Evolutionary conservation across 2,797 vertebrate genomes (phyloP).

Genomic region (Esox lucius): DNA sequence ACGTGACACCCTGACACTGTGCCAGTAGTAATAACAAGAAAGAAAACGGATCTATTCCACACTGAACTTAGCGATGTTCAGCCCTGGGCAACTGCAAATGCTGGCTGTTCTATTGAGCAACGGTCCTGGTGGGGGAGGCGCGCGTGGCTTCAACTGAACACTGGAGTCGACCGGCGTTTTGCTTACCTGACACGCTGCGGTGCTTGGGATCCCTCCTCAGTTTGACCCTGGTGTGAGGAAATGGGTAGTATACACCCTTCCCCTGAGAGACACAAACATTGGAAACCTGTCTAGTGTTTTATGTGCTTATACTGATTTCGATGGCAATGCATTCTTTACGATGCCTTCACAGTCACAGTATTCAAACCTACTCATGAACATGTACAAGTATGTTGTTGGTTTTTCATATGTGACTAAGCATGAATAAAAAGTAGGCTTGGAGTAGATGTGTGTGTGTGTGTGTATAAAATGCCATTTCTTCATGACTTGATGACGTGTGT

Average conservation of each 20-base stretch:
- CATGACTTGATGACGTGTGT: slow-evolving; percentile 26
- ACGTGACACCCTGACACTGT: not conserved
- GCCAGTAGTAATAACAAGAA: not conserved
- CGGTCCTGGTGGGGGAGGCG: no score
- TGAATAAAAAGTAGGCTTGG: not conserved
- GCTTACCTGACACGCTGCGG: slow-evolving; percentile 95
- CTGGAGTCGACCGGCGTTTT: slow-evolving; percentile 51
- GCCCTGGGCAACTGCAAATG: no score
- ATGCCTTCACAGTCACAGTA: not conserved
- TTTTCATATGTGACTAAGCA: not conserved
- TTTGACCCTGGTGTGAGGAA: slow-evolving; percentile 93
- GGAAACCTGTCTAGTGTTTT: slow-evolving; percentile 20
- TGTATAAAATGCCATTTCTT: slow-evolving; percentile 20
- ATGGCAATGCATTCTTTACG: not conserved
- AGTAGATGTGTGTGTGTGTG: slow-evolving; percentile 20
- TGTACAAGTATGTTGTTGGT: not conserved
- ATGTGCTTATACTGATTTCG: not conserved
- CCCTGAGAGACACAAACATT: slow-evolving; percentile 75
- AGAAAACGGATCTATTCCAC: no score
- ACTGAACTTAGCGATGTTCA: no score
- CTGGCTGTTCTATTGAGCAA: no score
- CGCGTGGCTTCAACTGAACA: no score
- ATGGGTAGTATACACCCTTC: slow-evolving; percentile 89
- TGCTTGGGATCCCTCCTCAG: slow-evolving; percentile 93
- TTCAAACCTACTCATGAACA: not conserved